phyloP scores from a whole-genome alignment of 1,140 invertebrate genomes.

The Thrips palmi region DNA sequence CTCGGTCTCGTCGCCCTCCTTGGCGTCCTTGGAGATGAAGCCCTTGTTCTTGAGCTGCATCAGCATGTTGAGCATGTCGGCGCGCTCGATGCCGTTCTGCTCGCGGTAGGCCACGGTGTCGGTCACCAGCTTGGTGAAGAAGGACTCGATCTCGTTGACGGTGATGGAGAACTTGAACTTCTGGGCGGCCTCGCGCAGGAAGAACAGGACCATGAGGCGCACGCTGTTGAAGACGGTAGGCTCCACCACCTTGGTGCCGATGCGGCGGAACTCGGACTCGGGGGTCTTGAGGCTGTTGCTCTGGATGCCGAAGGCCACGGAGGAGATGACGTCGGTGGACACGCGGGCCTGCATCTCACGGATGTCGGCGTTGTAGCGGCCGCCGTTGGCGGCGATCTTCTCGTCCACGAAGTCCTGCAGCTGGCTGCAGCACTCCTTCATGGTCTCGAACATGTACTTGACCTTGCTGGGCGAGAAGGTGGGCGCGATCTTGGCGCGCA shows the following conservation, averaged over 20 bases:
- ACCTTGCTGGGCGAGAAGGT: constrained; percentile 38
- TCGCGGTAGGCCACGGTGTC: constrained; percentile 31
- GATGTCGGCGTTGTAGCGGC: constrained; percentile 21
- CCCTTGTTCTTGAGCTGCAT: constrained; percentile 28
- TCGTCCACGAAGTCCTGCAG: constrained; percentile 21
- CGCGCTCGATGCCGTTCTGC: constrained; percentile 26
- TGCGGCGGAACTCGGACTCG: constrained; percentile 18
- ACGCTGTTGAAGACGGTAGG: too few species aligned
- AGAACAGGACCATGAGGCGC: too few species aligned
- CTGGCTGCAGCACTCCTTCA: constrained; percentile 22
- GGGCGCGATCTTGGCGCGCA: constrained; percentile 33
- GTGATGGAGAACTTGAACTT: too few species aligned
- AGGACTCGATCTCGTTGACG: constrained; percentile 16
- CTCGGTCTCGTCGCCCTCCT: constrained; percentile 25
- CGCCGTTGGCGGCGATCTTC: not conserved
- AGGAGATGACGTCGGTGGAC: constrained; percentile 32
- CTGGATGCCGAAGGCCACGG: constrained; percentile 22
- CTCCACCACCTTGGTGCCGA: constrained; percentile 18
- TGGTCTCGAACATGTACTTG: constrained; percentile 31
- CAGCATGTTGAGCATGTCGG: constrained; percentile 33
- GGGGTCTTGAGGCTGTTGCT: constrained; percentile 22
- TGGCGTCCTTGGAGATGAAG: too few species aligned
- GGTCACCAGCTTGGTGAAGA: constrained; percentile 28
- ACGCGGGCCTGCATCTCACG: constrained; percentile 26
- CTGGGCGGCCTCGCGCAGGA: too few species aligned